phyloP scores from a whole-genome alignment of 2,888 invertebrate species.

The Nomada fabriciana region DNA sequence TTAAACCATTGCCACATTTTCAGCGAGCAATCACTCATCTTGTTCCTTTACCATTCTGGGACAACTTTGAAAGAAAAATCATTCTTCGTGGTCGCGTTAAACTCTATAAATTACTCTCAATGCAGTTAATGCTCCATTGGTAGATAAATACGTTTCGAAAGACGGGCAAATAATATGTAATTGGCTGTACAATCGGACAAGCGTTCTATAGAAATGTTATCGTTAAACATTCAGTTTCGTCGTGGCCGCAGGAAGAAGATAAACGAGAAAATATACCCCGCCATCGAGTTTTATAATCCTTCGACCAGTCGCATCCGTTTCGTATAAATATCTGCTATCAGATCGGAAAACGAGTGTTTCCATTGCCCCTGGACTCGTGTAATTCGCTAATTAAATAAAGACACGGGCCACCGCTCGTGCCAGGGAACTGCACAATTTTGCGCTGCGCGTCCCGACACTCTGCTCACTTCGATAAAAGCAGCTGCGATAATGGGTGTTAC shows the following conservation, averaged over 20 bases:
- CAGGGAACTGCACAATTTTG: conserved; percentile 25
- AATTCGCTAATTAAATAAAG: conserved; percentile 60
- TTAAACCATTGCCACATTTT: not conserved
- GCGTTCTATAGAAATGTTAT: not conserved
- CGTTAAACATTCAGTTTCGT: conserved; percentile 26
- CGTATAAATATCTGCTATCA: conserved; percentile 58
- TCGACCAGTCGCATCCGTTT: conserved; percentile 57
- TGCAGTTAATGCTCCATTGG: no score
- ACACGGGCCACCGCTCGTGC: conserved; percentile 43
- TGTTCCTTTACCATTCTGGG: not conserved
- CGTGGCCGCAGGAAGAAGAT: not conserved
- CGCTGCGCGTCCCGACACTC: not conserved
- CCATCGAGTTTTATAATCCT: conserved; percentile 30
- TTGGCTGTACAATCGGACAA: conserved; percentile 9
- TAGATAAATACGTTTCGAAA: not conserved
- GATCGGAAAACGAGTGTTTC: conserved; percentile 49
- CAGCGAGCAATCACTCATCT: not conserved
- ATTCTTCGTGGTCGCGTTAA: not conserved
- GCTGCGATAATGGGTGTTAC: conserved; percentile 24
- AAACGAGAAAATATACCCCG: not conserved
- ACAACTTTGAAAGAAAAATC: conserved; percentile 4
- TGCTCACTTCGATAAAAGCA: conserved; percentile 14
- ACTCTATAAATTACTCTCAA: conserved; percentile 28
- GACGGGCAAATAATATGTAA: conserved; percentile 3
- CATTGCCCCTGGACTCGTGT: conserved; percentile 49